Evolutionary conservation across 2,797 vertebrate genomes (phyloP).

Genomic region (Phataginus tetradactyla): DNA sequence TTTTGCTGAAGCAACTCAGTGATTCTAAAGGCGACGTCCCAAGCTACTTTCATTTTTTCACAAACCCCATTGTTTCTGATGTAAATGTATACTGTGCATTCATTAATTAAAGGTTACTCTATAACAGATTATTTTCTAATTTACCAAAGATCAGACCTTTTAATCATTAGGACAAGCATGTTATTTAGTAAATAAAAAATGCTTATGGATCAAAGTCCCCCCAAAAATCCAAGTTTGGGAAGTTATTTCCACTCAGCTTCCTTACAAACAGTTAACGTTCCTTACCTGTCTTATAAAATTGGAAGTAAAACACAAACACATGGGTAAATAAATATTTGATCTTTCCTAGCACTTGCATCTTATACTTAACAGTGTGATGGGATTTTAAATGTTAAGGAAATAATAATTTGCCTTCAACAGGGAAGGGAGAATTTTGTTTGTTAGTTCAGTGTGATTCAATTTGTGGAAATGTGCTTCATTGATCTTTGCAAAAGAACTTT

Average conservation of each 20-base stretch:
- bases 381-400: slow-evolving; percentile 88
- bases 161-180: slow-evolving; percentile 75
- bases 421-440: slow-evolving; percentile 86
- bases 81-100: slow-evolving; percentile 66
- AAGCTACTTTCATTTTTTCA: slow-evolving; percentile 72
- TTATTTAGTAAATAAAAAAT: slow-evolving; percentile 67
- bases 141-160: slow-evolving; percentile 68
- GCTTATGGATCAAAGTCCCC: slow-evolving; percentile 66
- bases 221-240: slow-evolving; percentile 69
- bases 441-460: slow-evolving; percentile 87
- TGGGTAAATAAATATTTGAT: slow-evolving; percentile 78
- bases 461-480: slow-evolving; percentile 88
- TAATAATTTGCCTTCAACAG: slow-evolving; percentile 85
- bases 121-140: slow-evolving; percentile 70
- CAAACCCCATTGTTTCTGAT: slow-evolving; percentile 66
- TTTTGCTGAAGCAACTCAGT: slow-evolving; percentile 73
- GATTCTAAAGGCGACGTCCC: slow-evolving; percentile 78
- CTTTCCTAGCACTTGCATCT: slow-evolving; percentile 78
- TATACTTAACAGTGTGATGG: slow-evolving; percentile 85
- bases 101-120: slow-evolving; percentile 83
- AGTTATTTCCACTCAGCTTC: slow-evolving; percentile 59
- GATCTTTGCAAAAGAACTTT: slow-evolving; percentile 88
- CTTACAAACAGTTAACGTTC: slow-evolving; percentile 62
- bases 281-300: slow-evolving; percentile 66
- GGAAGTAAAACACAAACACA: slow-evolving; percentile 79